These are phyloP conservation scores for Phylloscopus trochiloides DNA, from an alignment of 2,113 vertebrate genomes.

Conservation along the genomic window DNA sequence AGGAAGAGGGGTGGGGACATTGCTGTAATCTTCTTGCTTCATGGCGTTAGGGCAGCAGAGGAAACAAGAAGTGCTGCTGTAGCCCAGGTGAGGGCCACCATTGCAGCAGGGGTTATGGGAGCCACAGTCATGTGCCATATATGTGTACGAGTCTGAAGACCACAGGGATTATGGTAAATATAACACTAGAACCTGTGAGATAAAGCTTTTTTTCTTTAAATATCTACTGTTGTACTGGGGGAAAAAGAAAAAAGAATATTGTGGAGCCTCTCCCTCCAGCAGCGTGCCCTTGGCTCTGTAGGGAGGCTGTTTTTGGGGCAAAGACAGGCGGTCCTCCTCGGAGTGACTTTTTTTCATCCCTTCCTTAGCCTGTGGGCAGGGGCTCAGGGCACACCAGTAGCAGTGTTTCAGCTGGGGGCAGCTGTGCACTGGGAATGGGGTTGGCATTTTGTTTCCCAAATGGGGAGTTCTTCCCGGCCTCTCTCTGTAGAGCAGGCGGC, in stretches of 20 bases:
- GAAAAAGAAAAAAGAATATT: neutral
- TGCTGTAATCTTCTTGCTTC: neutral
- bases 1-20: neutral
- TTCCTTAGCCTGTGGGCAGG: neutral
- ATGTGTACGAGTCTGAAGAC: rapidly evolving
- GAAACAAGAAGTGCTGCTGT: rapidly evolving
- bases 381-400: neutral
- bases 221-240: neutral
- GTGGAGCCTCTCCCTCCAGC: neutral
- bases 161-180: neutral
- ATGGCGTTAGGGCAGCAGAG: neutral
- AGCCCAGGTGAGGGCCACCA: neutral
- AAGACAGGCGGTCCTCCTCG: rapidly evolving
- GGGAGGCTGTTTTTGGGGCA: neutral
- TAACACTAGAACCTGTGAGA: neutral
- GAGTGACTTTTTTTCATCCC: neutral
- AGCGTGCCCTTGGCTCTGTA: neutral
- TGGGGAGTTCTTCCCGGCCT: neutral
- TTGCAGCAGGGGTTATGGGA: neutral
- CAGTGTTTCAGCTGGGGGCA: neutral
- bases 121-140: neutral
- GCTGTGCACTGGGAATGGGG: neutral
- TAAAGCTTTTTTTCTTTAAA: neutral
- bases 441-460: neutral
- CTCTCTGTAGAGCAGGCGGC: neutral